Evolutionary conservation across 2,888 invertebrate genomes (phyloP).

Genomic region (Drepanosiphum platanoidis): DNA sequence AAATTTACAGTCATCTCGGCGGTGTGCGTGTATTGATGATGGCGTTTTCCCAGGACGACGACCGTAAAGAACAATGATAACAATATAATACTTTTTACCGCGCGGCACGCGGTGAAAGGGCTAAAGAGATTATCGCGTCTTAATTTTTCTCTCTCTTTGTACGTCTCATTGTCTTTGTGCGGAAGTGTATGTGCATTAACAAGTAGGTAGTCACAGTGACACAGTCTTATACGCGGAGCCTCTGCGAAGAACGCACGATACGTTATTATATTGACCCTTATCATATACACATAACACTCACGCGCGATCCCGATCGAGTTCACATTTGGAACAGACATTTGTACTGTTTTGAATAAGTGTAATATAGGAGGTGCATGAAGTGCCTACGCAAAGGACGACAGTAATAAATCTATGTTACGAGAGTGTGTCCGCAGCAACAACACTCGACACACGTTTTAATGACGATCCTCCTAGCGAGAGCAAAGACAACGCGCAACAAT

Average conservation of each 20-base stretch:
- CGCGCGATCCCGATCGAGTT: background rate
- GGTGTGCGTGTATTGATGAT: background rate
- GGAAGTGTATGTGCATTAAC: constrained; percentile 10
- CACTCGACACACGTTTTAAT: background rate
- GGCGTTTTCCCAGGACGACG: constrained; percentile 10
- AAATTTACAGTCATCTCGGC: constrained; percentile 8
- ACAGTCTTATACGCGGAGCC: background rate
- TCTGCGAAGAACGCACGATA: background rate
- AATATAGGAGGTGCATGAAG: background rate
- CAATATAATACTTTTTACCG: constrained; percentile 11
- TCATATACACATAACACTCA: background rate
- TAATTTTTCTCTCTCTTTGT: background rate
- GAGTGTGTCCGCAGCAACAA: background rate
- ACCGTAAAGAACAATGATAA: background rate
- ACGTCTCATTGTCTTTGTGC: background rate
- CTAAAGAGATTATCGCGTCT: constrained; percentile 8
- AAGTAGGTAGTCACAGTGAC: background rate
- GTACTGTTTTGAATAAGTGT: background rate
- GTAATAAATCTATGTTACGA: background rate
- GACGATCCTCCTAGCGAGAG: background rate
- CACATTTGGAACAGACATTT: background rate
- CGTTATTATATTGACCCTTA: background rate
- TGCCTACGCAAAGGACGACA: background rate
- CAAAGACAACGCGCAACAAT: background rate
- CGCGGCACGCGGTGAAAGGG: constrained; percentile 11